phyloP scores from a whole-genome alignment of 2,888 invertebrate genomes.

The Drosophila paracracens region DNA sequence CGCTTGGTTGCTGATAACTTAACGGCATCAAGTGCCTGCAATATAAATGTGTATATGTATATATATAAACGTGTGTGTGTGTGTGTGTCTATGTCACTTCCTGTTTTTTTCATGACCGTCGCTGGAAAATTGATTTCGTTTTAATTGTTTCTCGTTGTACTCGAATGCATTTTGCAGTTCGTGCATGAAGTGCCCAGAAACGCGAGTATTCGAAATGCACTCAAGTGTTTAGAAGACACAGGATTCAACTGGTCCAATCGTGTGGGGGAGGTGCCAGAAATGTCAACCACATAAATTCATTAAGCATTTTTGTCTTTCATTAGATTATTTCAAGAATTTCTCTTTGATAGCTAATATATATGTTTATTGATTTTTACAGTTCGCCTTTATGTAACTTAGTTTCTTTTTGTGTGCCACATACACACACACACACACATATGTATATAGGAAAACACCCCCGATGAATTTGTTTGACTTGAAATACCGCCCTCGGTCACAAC shows the following conservation, averaged over 20 bases:
- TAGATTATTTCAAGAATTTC: constrained; percentile 30
- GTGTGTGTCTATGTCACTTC: constrained; percentile 41
- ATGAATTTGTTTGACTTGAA: constrained; percentile 36
- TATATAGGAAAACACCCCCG: constrained; percentile 50
- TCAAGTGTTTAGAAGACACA: constrained; percentile 19
- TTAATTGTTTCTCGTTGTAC: constrained; percentile 69
- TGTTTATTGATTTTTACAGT: constrained; percentile 59
- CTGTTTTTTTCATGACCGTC: constrained; percentile 50
- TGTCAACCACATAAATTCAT: constrained; percentile 33
- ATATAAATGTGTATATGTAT: constrained; percentile 27
- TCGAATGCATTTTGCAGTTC: constrained; percentile 62
- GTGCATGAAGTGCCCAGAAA: constrained; percentile 57
- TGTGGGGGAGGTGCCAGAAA: constrained; percentile 16
- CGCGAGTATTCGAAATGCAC: constrained; percentile 35
- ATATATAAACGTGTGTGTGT: neutral
- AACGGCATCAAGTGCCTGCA: constrained; percentile 59
- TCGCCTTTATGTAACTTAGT: constrained; percentile 40
- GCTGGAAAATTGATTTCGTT: constrained; percentile 61
- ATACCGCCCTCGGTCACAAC: constrained; percentile 53
- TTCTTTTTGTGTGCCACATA: constrained; percentile 25
- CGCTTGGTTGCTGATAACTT: constrained; percentile 59
- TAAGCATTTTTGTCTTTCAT: constrained; percentile 29
- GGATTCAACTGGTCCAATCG: constrained; percentile 17
- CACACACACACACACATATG: neutral
- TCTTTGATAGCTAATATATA: constrained; percentile 29